Percentiles rank a stretch among this genome's conserved stretches.
Conservation (phyloP, 2,888 invertebrate species). For the Caenorhabditis drosophilae region DNA sequence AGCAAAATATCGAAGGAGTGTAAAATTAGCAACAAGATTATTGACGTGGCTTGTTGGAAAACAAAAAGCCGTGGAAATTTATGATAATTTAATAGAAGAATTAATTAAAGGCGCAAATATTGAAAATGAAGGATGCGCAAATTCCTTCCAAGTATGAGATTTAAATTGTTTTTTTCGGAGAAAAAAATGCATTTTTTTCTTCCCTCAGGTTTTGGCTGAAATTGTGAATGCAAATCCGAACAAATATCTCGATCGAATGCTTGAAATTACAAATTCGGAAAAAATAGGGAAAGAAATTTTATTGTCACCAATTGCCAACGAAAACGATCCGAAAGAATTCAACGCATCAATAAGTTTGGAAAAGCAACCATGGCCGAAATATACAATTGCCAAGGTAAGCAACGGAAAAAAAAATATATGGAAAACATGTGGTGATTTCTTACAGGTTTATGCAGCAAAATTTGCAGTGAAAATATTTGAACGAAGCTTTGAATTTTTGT, state of each 20-base stretch:
- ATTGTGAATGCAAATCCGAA: slow-evolving; percentile 6
- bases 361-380: slow-evolving; percentile 28
- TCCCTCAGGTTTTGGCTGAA: slow-evolving; percentile 26
- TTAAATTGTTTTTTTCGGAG: no score
- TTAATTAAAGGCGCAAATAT: neutral
- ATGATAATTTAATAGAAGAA: slow-evolving; percentile 4
- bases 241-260: slow-evolving; percentile 9
- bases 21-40: slow-evolving; percentile 20
- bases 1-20: slow-evolving; percentile 9
- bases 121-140: slow-evolving; percentile 11
- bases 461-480: slow-evolving; percentile 19
- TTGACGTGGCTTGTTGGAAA: slow-evolving; percentile 8
- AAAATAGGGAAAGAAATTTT: slow-evolving; percentile 9
- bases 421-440: neutral
- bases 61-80: slow-evolving; percentile 17
- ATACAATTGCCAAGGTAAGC: slow-evolving; percentile 21
- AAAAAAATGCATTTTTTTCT: no score
- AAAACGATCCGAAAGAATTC: slow-evolving; percentile 21
- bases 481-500: neutral
- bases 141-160: no score
- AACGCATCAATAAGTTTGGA: slow-evolving; percentile 7
- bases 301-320: neutral
- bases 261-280: slow-evolving; percentile 10
- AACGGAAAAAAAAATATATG: neutral
- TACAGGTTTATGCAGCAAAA: slow-evolving; percentile 21